These are phyloP conservation scores for Lordiphosa andalusiaca DNA, from an alignment of 2,888 invertebrate species.

Conservation along the genomic window DNA sequence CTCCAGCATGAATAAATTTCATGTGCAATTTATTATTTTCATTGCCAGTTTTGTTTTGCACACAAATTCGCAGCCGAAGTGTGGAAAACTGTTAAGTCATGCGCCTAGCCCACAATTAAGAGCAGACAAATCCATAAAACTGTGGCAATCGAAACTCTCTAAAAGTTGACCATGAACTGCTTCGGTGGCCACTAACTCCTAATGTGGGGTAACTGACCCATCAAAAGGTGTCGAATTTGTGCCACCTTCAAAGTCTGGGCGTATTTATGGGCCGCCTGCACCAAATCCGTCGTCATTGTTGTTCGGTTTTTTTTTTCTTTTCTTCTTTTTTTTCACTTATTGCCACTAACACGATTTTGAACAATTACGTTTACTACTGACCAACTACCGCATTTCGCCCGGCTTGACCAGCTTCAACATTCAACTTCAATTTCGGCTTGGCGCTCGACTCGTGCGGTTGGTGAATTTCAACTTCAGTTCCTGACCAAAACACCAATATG, in stretches of 20 bases:
- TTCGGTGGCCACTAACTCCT: constrained; percentile 38
- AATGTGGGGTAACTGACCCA: constrained; percentile 36
- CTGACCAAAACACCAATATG: constrained; percentile 29
- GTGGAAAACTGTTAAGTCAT: constrained; percentile 24
- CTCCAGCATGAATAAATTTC: constrained; percentile 35
- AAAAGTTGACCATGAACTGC: constrained; percentile 40
- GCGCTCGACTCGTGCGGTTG: constrained; percentile 52
- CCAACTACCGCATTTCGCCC: constrained; percentile 68
- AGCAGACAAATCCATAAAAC: constrained; percentile 2
- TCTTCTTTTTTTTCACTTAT: constrained; percentile 27
- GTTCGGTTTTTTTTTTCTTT: background rate
- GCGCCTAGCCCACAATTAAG: constrained; percentile 4
- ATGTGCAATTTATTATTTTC: constrained; percentile 21
- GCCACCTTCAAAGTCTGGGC: constrained; percentile 26
- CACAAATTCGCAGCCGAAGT: constrained; percentile 25
- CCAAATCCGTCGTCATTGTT: constrained; percentile 46
- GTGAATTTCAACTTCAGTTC: constrained; percentile 22
- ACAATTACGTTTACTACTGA: constrained; percentile 34
- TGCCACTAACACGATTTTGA: constrained; percentile 68
- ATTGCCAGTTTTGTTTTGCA: constrained; percentile 32
- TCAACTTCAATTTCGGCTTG: constrained; percentile 64
- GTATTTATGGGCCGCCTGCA: constrained; percentile 31
- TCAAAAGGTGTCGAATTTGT: constrained; percentile 23
- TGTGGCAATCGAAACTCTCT: constrained; percentile 20
- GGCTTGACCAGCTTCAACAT: constrained; percentile 16